Percentiles rank a stretch among this genome's conserved stretches.
Conservation (phyloP, 1,140 invertebrate genomes). For the Ephestia elutella region DNA sequence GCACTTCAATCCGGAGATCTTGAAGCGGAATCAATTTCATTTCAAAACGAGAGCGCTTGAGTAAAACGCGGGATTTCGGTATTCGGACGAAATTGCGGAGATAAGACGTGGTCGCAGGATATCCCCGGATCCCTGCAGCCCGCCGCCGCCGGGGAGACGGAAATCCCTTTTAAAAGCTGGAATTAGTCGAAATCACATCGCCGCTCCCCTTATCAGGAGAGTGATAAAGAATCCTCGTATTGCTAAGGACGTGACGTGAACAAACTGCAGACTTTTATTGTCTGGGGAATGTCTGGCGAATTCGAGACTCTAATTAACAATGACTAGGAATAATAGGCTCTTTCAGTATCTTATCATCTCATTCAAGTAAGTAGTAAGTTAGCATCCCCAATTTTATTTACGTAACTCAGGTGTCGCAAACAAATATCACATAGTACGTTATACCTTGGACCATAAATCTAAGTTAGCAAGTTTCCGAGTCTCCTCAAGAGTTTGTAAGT, state of each 20-base stretch:
- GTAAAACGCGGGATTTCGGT: conserved; percentile 27
- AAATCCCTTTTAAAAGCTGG: conserved; percentile 29
- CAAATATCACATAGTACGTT: not conserved
- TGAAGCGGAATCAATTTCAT: conserved; percentile 42
- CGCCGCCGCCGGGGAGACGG: conserved; percentile 21
- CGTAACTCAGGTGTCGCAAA: not conserved
- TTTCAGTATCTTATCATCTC: too few species aligned
- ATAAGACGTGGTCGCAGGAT: conserved; percentile 28
- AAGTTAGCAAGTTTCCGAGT: conserved; percentile 20
- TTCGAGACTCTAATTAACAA: too few species aligned
- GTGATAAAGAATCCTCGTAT: conserved; percentile 27
- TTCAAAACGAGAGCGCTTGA: conserved; percentile 28
- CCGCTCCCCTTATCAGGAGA: conserved; percentile 30
- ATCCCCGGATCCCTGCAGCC: conserved; percentile 13
- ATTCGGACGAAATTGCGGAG: conserved; percentile 31
- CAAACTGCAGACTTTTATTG: not conserved
- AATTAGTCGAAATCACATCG: conserved; percentile 39
- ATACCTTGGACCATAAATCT: conserved; percentile 14
- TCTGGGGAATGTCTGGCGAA: not conserved
- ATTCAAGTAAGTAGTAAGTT: too few species aligned
- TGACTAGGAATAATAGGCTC: too few species aligned
- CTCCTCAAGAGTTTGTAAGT: conserved; percentile 24
- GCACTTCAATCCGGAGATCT: conserved; percentile 42
- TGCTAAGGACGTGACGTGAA: conserved; percentile 1
- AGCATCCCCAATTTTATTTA: not conserved